A percentile compares a stretch with the other conserved stretches of the same genome.
Evolutionary conservation across 92 coral and sea anemone genomes (phyloP).

Genomic region (Porites rus): DNA sequence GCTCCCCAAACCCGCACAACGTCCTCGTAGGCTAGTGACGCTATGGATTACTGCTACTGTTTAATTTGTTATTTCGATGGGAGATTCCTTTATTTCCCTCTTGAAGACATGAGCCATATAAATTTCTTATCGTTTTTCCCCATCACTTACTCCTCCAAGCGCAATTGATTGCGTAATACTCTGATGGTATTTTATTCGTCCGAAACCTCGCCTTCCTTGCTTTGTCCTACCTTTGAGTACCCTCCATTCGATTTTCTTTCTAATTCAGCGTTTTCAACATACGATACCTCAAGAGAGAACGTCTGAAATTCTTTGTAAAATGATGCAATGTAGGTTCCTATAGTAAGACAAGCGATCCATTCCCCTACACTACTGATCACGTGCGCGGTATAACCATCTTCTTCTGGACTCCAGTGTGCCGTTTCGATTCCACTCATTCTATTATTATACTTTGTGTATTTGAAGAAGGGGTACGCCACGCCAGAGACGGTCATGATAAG

Average conservation of each 20-base stretch:
- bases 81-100: no score
- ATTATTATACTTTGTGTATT: not conserved
- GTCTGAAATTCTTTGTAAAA: constrained; percentile 82
- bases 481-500: not conserved
- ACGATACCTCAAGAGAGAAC: constrained; percentile 65
- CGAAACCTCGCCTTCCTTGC: not conserved
- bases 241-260: not conserved
- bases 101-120: no score
- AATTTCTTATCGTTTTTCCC: no score
- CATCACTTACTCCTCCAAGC: no score
- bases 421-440: not conserved
- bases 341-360: constrained; percentile 79
- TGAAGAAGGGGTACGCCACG: not conserved
- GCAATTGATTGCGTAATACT: no score
- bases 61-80: no score
- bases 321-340: constrained; percentile 65
- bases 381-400: constrained; percentile 81
- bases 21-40: no score
- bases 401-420: constrained; percentile 74
- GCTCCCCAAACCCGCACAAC: no score
- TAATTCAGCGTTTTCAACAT: not conserved
- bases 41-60: no score
- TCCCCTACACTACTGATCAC: constrained; percentile 78
- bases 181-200: not conserved
- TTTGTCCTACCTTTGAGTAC: not conserved